Evolutionary conservation across 1,140 invertebrate species (phyloP).

Genomic region (Myzus persicae): DNA sequence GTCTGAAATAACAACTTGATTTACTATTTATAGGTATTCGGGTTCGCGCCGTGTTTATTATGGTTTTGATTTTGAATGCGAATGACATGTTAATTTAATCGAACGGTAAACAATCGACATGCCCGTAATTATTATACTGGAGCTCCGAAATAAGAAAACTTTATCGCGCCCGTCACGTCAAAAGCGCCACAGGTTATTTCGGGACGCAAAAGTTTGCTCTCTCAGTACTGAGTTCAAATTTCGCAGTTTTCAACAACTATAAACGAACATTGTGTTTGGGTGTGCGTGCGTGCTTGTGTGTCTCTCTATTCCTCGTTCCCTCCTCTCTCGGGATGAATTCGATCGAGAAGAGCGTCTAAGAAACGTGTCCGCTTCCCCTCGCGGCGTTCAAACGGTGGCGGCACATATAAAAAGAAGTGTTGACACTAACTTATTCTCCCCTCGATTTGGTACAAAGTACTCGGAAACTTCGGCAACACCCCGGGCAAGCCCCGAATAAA

Average conservation of each 20-base stretch:
- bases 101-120: constrained; percentile 24
- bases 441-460: constrained; percentile 45
- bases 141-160: constrained; percentile 37
- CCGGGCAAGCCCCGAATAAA: constrained; percentile 40
- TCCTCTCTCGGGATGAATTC: constrained; percentile 21
- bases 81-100: constrained; percentile 25
- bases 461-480: constrained; percentile 22
- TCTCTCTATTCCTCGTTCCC: not conserved
- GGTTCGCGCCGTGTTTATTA: not conserved
- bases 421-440: constrained; percentile 57
- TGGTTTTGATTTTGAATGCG: constrained; percentile 8
- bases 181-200: constrained; percentile 45
- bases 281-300: not conserved
- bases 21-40: no score
- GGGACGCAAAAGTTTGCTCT: constrained; percentile 29
- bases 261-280: not conserved
- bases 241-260: constrained; percentile 45
- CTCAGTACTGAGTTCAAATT: not conserved
- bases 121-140: not conserved
- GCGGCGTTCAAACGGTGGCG: not conserved
- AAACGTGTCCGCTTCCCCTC: not conserved
- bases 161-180: constrained; percentile 30
- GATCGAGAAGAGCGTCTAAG: constrained; percentile 32
- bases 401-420: constrained; percentile 43
- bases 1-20: not conserved